Percentiles rank a stretch among this genome's conserved stretches.
Evolutionary conservation across 1,140 invertebrate species (phyloP).

Genomic region (Colletes latitarsis): DNA sequence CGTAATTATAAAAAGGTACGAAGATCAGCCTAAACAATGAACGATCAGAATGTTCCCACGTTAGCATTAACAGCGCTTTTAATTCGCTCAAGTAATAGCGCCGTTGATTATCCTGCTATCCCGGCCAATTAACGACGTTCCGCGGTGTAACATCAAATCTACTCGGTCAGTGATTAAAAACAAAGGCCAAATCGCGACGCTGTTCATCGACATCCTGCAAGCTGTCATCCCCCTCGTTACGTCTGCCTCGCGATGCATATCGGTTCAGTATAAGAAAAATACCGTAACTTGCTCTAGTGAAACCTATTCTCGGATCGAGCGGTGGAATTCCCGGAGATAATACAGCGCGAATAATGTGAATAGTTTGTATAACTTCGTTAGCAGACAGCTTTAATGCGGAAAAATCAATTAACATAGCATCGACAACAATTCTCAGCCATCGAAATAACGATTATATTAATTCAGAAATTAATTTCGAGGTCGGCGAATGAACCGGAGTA

Average conservation of each 20-base stretch:
- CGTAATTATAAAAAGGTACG: conserved; percentile 32
- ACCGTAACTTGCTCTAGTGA: conserved; percentile 39
- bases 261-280: conserved; percentile 5
- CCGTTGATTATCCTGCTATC: conserved; percentile 54
- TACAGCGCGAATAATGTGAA: neutral
- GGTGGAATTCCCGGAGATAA: neutral
- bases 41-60: conserved; percentile 58
- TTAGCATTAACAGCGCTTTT: conserved; percentile 62
- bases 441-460: neutral
- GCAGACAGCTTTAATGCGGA: too few species aligned
- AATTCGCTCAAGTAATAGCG: conserved; percentile 58
- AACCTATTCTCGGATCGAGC: conserved; percentile 13
- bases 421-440: neutral
- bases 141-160: conserved; percentile 48
- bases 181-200: conserved; percentile 51
- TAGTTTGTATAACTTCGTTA: neutral
- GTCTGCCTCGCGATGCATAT: conserved; percentile 27
- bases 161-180: conserved; percentile 61
- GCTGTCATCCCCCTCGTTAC: conserved; percentile 22
- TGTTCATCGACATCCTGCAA: conserved; percentile 42
- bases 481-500: neutral
- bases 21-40: conserved; percentile 49
- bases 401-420: too few species aligned
- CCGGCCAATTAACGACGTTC: conserved; percentile 61
- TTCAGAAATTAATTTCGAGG: neutral